These are phyloP conservation scores for Gymnopithys bicolor DNA, from an alignment of 2,797 vertebrate genomes.

Conservation along the genomic window DNA sequence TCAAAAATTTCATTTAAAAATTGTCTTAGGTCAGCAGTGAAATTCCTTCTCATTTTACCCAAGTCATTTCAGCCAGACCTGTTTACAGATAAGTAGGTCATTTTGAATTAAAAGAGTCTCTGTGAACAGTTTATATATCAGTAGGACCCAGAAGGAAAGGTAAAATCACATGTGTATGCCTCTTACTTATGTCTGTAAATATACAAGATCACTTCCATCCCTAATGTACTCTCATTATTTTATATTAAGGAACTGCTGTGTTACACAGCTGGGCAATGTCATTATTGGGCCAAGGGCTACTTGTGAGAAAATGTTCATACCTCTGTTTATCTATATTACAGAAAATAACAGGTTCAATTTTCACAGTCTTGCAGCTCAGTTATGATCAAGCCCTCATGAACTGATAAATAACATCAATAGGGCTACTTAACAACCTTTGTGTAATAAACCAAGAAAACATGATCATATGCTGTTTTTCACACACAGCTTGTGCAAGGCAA, in stretches of 20 bases:
- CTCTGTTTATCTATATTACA: background rate
- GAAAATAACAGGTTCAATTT: background rate
- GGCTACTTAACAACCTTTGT: background rate
- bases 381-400: background rate
- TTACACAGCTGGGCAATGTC: background rate
- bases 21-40: background rate
- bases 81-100: background rate
- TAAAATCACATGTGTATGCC: background rate
- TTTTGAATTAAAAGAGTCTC: background rate
- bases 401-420: background rate
- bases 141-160: background rate
- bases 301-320: rapidly evolving
- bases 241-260: background rate
- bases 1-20: background rate
- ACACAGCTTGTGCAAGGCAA: rapidly evolving
- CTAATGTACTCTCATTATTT: background rate
- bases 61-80: background rate
- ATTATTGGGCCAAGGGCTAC: background rate
- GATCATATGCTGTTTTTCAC: rapidly evolving
- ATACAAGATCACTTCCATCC: background rate
- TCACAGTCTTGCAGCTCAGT: background rate
- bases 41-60: background rate
- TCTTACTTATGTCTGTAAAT: background rate
- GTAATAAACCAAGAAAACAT: rapidly evolving
- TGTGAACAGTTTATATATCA: background rate